These are phyloP conservation scores for Condylura cristata DNA, from an alignment of 2,113 vertebrate genomes.

Conservation along the genomic window DNA sequence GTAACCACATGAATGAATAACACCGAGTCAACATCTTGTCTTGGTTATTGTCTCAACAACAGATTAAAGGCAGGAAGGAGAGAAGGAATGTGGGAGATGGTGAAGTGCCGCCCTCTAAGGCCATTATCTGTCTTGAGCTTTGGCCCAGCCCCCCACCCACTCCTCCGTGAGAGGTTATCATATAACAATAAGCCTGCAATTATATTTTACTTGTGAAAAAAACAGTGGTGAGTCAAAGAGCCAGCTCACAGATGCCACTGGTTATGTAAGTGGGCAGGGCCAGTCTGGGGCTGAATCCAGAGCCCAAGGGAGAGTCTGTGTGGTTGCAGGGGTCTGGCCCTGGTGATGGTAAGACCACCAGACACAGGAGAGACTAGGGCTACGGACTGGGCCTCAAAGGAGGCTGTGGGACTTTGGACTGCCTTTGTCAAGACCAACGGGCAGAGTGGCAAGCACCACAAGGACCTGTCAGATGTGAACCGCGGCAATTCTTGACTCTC, in stretches of 20 bases:
- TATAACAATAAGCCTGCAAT: constrained; percentile 71
- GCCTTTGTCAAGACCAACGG: not conserved
- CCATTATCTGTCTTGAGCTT: constrained; percentile 66
- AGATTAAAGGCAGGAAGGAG: constrained; percentile 38
- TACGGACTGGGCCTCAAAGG: not conserved
- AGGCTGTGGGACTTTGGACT: not conserved
- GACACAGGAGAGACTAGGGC: not conserved
- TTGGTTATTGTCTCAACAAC: constrained; percentile 65
- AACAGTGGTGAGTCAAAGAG: constrained; percentile 67
- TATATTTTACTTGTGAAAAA: constrained; percentile 72
- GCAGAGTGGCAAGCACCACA: not conserved
- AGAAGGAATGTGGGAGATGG: constrained; percentile 58
- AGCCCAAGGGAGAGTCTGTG: not conserved
- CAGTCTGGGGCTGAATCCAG: not conserved
- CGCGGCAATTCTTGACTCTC: no score
- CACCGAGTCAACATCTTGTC: not conserved
- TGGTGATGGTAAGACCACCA: rapidly evolving
- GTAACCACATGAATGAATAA: constrained; percentile 24
- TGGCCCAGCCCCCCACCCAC: constrained; percentile 77
- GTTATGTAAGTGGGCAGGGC: not conserved
- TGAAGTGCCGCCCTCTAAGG: not conserved
- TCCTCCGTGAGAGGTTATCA: constrained; percentile 67
- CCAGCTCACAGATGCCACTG: constrained; percentile 59
- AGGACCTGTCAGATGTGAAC: no score
- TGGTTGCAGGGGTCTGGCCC: not conserved